Evolutionary conservation across 2,113 vertebrate genomes (phyloP), one percentile per base, ranked within the genome.

Genomic region (Terrapene triunguis): DNA sequence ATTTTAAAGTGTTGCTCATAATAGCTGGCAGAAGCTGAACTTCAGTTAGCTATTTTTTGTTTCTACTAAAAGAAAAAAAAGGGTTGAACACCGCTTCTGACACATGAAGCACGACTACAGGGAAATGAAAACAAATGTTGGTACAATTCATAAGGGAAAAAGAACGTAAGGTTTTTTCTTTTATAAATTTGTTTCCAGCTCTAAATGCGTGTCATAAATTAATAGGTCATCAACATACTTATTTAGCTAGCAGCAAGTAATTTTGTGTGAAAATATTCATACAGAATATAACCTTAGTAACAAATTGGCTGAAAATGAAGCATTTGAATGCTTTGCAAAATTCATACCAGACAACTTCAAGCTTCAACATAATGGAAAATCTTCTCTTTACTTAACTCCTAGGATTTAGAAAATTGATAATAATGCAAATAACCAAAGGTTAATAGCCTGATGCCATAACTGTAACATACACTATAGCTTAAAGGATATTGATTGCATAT

Each of bases 371-470:
- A 94, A 95, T 82, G 93, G 94, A 97, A 95, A 97, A 97, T 72
- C 82, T 93, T 89, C 94, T 85, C 89, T 25, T 3, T 80, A 55
- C 54, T 96, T 97, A 87, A 97, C 72, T 95, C 84, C 84, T 88
- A 96, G 84, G 96, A 92, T 96, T 98, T 98, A 95, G 86, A 88
- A 97, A 97, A 97, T 89, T 98, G 97, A 98, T 97, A 98, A 98
- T 97, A 98, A 98, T 97, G 97, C 97, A 98, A 97, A 98, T 96
- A 95, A 78, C 74, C 96, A 44, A 86, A 96, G 98, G 97, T 98
- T 97, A 98, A 97, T 94, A 97, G 96, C 59, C 94, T 96, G 94
- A 91, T 98, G 95, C 92, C 97, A 96, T 84, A 82, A 96, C 94
- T 96, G 95, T 96, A 96, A 91, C 0, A 1, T 80, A 69, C 17